Evolutionary conservation across 2,113 vertebrate species (phyloP), one percentile per base, ranked within the genome.

Genomic region (Himantopus leucocephalus): DNA sequence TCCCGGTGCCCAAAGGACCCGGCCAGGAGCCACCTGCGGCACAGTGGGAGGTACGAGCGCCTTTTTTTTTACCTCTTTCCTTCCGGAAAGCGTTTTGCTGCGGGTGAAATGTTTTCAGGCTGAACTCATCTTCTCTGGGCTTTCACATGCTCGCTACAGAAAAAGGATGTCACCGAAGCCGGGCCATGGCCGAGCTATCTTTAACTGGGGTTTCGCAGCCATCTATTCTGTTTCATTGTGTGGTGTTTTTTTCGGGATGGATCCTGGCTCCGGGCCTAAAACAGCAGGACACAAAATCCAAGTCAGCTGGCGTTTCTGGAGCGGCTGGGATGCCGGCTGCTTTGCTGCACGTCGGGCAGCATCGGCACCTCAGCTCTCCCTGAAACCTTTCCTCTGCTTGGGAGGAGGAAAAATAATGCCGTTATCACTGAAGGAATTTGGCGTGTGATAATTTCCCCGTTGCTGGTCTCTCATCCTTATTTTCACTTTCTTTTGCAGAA

Each of bases 301-400:
- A 75, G 30, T 24, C 85, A 90, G 66, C 50, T 47, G 94, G 41
- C 1, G 3, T 70, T 77, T 27, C 81, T 60, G 76, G 47, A 89
- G n/a, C 3, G 0, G 48, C 47, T 2, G 1, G 71, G 23, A 12
- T 1, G 12, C 35, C 2, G 3, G 30, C 66, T 62, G 47, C 67
- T 19, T 60, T 7, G 39, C 47, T 1, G 1, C 50, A 15, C 20
- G 0, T 30, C 3, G 18, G 63, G 74, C 4, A 0, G 9, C 50
- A 56, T 27, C 41, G 9, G 75, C 62, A 60, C 2, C 85, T 47
- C 81, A 8, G 55, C 30, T 94, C 77, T 71, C 85, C 82, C 72
- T 63, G 82, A 71, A 84, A 52, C 53, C 35, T 77, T 37, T 7
- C 34, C 39, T 48, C 39, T 0, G 4, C 78, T 63, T 14, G 41